These are phyloP conservation scores for Artibeus lituratus DNA, from an alignment of 2,797 vertebrate genomes.

Conservation along the genomic window DNA sequence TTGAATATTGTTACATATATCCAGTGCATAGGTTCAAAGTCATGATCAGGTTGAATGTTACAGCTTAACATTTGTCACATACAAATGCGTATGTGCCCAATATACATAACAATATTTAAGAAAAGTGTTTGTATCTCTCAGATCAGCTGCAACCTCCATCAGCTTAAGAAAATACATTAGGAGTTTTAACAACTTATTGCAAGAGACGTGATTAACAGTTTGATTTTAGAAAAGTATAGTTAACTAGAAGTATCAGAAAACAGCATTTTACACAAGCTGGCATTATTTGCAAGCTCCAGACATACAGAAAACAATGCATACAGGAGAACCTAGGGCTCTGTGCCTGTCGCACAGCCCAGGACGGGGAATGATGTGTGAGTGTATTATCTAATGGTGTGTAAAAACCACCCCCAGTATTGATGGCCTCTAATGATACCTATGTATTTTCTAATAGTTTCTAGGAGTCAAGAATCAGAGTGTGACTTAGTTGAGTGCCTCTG, in stretches of 20 bases:
- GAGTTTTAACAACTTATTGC: neutral
- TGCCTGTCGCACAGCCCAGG: neutral
- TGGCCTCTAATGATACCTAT: neutral
- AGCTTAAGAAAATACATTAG: neutral
- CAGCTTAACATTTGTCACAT: too few relatives aligned
- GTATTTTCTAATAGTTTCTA: neutral
- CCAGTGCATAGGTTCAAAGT: too few relatives aligned
- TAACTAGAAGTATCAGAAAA: neutral
- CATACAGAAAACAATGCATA: fast-evolving
- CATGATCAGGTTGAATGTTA: too few relatives aligned
- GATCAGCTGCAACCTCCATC: too few relatives aligned
- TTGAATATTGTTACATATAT: too few relatives aligned
- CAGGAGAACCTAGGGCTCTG: neutral
- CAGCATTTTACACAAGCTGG: neutral
- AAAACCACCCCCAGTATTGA: neutral
- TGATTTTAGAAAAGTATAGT: neutral
- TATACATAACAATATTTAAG: too few relatives aligned
- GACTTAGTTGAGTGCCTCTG: neutral
- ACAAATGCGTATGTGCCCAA: too few relatives aligned
- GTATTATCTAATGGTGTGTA: neutral
- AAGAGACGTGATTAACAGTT: neutral
- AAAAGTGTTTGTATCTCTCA: too few relatives aligned
- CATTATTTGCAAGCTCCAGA: neutral
- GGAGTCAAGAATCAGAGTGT: neutral
- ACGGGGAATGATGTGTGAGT: neutral